Conservation (phyloP, 2,113 vertebrate genomes). For the Ondatra zibethicus region DNA sequence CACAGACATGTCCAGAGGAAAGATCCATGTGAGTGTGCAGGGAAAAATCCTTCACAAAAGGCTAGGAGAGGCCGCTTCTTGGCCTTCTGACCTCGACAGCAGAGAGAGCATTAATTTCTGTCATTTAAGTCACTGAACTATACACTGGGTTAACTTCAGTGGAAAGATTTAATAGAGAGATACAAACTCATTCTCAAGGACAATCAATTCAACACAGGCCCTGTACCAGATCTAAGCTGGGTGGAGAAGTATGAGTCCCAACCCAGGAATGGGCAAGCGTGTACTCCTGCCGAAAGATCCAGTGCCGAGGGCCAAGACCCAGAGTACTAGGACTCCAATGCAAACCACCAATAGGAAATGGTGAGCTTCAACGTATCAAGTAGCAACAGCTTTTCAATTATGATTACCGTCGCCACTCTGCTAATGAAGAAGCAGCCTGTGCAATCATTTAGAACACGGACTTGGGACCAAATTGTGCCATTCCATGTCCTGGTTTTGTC, state of each 20-base stretch:
- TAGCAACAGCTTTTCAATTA: no score
- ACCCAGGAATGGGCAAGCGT: neutral
- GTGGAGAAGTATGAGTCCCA: no score
- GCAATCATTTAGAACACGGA: neutral
- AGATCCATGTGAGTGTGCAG: neutral
- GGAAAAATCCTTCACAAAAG: neutral
- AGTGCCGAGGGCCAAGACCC: neutral
- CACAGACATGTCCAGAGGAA: no score
- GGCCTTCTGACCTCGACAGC: neutral
- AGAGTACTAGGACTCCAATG: no score
- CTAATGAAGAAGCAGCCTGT: neutral
- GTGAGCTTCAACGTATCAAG: neutral
- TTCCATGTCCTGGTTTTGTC: neutral
- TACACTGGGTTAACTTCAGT: neutral
- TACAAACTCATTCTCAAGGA: neutral
- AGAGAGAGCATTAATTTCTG: neutral
- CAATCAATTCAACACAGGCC: neutral
- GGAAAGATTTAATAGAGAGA: neutral
- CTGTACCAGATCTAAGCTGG: neutral
- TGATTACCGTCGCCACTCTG: neutral
- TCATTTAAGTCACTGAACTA: neutral
- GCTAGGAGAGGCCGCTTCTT: neutral
- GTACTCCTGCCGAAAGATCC: neutral
- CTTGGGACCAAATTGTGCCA: neutral
- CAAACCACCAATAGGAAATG: neutral